Conservation (phyloP, 2,797 vertebrate species). For the Champsocephalus gunnari region DNA sequence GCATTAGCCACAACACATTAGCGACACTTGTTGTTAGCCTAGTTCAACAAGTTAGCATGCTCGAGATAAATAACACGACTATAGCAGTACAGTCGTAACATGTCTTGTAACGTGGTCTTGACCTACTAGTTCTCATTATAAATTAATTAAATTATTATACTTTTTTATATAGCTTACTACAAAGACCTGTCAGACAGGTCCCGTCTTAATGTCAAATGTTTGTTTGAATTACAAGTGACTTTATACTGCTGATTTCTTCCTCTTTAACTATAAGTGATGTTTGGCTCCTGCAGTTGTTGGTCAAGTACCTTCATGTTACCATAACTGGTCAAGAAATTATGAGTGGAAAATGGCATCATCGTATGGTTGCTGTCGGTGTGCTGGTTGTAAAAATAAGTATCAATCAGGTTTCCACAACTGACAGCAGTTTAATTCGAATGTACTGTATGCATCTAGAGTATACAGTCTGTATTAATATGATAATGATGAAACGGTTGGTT, state of each 20-base stretch:
- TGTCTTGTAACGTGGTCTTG: neutral
- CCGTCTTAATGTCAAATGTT: neutral
- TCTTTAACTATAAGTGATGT: neutral
- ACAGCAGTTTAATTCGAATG: neutral
- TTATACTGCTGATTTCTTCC: neutral
- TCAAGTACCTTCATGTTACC: neutral
- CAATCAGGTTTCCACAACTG: neutral
- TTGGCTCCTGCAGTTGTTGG: neutral
- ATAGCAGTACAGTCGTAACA: neutral
- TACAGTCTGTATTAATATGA: neutral
- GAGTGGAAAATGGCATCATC: constrained; percentile 14
- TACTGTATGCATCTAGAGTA: neutral
- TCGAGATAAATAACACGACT: neutral
- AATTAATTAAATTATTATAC: too few species aligned
- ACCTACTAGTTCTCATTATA: neutral
- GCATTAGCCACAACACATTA: constrained; percentile 20
- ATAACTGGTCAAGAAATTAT: constrained; percentile 18
- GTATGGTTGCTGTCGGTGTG: neutral
- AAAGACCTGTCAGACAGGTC: neutral
- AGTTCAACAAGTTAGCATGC: constrained; percentile 13
- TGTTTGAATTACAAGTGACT: neutral
- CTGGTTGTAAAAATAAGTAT: neutral
- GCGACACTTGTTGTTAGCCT: constrained; percentile 24
- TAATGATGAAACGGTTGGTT: neutral
- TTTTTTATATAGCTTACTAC: neutral